Percentiles rank a stretch among this genome's conserved stretches.
These are phyloP conservation scores for Drosophila melanosoma DNA, from an alignment of 2,888 invertebrate genomes.

Conservation along the genomic window DNA sequence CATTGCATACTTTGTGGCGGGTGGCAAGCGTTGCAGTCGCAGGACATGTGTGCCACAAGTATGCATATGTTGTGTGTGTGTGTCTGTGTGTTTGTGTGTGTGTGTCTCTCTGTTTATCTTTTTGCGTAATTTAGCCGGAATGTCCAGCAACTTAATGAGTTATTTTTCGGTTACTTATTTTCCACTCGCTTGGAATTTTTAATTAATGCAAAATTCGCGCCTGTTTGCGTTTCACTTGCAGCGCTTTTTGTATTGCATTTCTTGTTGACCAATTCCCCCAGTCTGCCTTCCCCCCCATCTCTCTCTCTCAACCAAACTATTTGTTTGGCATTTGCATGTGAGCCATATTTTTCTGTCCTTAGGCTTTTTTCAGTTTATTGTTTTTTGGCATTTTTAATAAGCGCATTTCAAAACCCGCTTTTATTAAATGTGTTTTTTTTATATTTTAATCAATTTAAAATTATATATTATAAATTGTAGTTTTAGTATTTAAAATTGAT, in stretches of 20 bases:
- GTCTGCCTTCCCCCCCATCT: fast-evolving
- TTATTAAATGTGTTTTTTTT: background rate
- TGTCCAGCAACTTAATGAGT: conserved; percentile 83
- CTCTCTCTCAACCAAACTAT: conserved; percentile 39
- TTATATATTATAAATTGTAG: background rate
- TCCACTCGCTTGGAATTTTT: conserved; percentile 75
- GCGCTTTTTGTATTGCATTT: conserved; percentile 42
- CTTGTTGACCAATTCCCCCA: conserved; percentile 17
- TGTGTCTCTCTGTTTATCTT: conserved; percentile 16
- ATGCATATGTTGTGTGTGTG: background rate
- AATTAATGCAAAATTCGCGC: conserved; percentile 74
- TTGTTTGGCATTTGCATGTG: conserved; percentile 60
- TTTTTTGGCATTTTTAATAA: conserved; percentile 55
- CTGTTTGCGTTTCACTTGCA: conserved; percentile 48
- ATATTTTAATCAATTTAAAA: background rate
- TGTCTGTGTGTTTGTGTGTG: conserved; percentile 22
- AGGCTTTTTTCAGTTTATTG: conserved; percentile 35
- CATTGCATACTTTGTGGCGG: conserved; percentile 82
- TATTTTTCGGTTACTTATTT: conserved; percentile 72
- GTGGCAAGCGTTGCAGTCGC: conserved; percentile 31
- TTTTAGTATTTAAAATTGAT: background rate
- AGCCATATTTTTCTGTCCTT: conserved; percentile 26
- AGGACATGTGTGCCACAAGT: conserved; percentile 32
- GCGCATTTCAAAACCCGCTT: conserved; percentile 9
- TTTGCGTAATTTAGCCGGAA: conserved; percentile 68